Evolutionary conservation across 2,888 invertebrate species (phyloP), one percentile per base, ranked within the genome.

Genomic region (Trisateles emortualis): DNA sequence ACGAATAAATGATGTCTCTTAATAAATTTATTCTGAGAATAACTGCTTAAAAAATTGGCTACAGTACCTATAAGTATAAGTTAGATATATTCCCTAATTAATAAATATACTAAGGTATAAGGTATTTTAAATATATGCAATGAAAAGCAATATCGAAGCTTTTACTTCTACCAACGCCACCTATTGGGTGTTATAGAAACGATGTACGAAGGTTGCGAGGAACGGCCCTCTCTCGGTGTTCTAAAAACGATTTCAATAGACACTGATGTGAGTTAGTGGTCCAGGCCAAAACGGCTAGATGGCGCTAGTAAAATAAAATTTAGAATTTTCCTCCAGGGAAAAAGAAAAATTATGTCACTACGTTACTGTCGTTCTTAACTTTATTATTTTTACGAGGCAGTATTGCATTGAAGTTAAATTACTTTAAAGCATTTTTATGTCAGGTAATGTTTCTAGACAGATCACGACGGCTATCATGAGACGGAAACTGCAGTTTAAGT

Each of bases 111-210:
- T n/a, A n/a, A n/a, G n/a, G n/a, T n/a, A n/a, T n/a, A n/a, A n/a
- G n/a, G n/a, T n/a, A n/a, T n/a, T n/a, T n/a, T n/a, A n/a, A n/a
- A n/a, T n/a, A n/a, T n/a, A n/a, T n/a, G n/a, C n/a, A n/a, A n/a
- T n/a, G n/a, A n/a, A n/a, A n/a, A n/a, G n/a, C n/a, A 19, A 19
- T 19, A 19, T 19, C 3, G 2, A 2, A 2, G 0, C 4, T 32
- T 13, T 16, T 32, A 3, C 16, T 10, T 19, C 0, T 13, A 16
- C 13, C 26, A 74, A 30, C 77, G 85, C 84, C 88, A 87, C 81
- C 90, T 84, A 67, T 40, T 52, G 66, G 64, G 57, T 70, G 71
- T 70, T 9, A 60, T 2, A 0, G 0, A 58, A 77, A 87, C 75
- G 59, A 66, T 40, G 2, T 24, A 17, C 29, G 5, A 49, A 22